Conservation (phyloP, 2,888 invertebrate genomes). For the Campoplex capitator region DNA sequence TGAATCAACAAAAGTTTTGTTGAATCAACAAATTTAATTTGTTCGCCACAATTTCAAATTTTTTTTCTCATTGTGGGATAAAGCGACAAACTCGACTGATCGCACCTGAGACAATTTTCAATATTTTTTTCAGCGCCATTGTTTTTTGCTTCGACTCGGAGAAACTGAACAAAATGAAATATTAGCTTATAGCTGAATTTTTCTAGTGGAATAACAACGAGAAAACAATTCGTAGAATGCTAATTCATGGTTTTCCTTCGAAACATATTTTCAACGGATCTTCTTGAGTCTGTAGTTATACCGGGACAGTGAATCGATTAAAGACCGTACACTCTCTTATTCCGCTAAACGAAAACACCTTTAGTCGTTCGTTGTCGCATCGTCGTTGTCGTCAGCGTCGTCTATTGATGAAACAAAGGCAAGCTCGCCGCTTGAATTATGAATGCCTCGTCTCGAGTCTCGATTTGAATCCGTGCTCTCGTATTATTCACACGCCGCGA, state of each 20-base stretch:
- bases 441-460: slow-evolving; percentile 67
- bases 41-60: too few species aligned
- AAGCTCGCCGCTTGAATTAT: slow-evolving; percentile 72
- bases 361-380: slow-evolving; percentile 1
- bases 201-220: neutral
- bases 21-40: too few species aligned
- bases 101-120: neutral
- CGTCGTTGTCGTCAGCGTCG: slow-evolving; percentile 30
- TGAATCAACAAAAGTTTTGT: too few species aligned
- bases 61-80: neutral
- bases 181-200: neutral
- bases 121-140: too few species aligned
- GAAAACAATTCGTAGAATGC: neutral
- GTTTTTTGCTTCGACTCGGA: neutral
- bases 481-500: slow-evolving; percentile 28
- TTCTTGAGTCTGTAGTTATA: slow-evolving; percentile 10
- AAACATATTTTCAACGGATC: neutral
- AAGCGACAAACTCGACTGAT: neutral
- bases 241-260: neutral
- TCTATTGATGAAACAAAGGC: slow-evolving; percentile 71
- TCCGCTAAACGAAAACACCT: slow-evolving; percentile 42
- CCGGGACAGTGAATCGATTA: slow-evolving; percentile 53
- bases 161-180: neutral
- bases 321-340: slow-evolving; percentile 36
- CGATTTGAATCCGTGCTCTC: slow-evolving; percentile 69